Conservation (phyloP, 2,797 vertebrate species). For the Scolopax bukidnonensis region DNA sequence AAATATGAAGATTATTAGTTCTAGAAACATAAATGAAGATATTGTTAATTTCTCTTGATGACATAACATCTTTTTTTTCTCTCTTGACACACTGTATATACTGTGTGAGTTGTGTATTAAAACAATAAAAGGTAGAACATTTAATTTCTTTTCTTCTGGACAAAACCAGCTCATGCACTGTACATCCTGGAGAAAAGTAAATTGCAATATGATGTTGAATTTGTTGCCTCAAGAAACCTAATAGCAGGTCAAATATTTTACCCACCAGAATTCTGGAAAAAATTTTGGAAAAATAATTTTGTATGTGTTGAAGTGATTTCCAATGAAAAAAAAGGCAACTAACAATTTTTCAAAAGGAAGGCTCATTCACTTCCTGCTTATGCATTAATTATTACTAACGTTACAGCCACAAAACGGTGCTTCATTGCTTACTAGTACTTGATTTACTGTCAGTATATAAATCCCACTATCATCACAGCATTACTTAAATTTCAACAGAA, state of each 20-base stretch:
- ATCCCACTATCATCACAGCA: not conserved
- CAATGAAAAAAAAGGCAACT: not conserved
- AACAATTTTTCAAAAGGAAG: not conserved
- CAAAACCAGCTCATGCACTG: not conserved
- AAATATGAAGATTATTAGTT: not conserved
- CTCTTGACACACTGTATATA: not conserved
- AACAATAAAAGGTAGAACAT: not conserved
- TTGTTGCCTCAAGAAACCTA: not conserved
- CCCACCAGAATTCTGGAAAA: not conserved
- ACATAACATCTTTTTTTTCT: not conserved
- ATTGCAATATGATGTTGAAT: not conserved
- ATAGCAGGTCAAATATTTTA: not conserved
- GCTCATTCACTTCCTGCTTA: not conserved
- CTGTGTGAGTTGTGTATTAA: not conserved
- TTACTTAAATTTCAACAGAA: constrained; percentile 31
- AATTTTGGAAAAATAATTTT: not conserved
- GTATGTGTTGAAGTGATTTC: not conserved
- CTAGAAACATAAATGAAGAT: not conserved
- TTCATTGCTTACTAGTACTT: constrained; percentile 23
- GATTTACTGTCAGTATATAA: constrained; percentile 19
- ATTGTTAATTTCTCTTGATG: not conserved
- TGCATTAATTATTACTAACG: not conserved
- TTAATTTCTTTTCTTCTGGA: not conserved
- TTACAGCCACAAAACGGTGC: not conserved
- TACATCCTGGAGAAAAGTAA: not conserved